Conservation (phyloP, 2,888 invertebrate genomes). For the Pogonocherus hispidulus region DNA sequence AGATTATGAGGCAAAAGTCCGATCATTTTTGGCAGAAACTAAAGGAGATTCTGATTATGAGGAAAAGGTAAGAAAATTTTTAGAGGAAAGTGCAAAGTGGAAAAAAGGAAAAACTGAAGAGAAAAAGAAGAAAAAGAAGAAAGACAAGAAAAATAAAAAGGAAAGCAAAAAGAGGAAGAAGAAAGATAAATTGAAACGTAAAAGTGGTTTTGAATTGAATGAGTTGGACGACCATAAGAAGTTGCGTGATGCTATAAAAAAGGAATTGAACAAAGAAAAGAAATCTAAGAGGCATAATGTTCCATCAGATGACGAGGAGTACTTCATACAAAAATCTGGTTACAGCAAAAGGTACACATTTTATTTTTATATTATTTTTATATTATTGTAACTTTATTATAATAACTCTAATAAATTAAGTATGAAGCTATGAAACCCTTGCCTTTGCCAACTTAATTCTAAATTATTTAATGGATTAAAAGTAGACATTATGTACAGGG, state of each 20-base stretch:
- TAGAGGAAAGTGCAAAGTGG: constrained; percentile 87
- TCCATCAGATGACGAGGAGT: constrained; percentile 69
- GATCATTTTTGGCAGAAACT: constrained; percentile 80
- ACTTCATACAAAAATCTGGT: constrained; percentile 68
- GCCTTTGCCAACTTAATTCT: too few species aligned
- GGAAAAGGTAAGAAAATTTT: constrained; percentile 86
- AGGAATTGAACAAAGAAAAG: constrained; percentile 67
- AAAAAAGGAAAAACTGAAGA: constrained; percentile 78
- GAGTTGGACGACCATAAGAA: constrained; percentile 78
- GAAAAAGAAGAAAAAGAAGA: constrained; percentile 74
- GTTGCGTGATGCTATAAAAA: constrained; percentile 79
- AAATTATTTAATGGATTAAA: too few species aligned
- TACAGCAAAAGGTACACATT: constrained; percentile 65
- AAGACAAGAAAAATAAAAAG: constrained; percentile 76
- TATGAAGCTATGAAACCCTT: too few species aligned
- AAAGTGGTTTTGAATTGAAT: constrained; percentile 77
- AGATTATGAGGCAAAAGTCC: constrained; percentile 69
- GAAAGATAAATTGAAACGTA: constrained; percentile 76
- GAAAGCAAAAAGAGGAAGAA: constrained; percentile 82
- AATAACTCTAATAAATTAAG: not conserved
- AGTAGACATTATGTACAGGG: too few species aligned
- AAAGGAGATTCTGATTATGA: constrained; percentile 88
- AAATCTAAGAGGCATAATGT: constrained; percentile 63
- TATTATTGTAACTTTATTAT: not conserved
- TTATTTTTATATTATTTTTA: not conserved